Evolutionary conservation across 2,113 vertebrate genomes (phyloP), one percentile per base, ranked within the genome.

Genomic region (Nesogale talazaci): DNA sequence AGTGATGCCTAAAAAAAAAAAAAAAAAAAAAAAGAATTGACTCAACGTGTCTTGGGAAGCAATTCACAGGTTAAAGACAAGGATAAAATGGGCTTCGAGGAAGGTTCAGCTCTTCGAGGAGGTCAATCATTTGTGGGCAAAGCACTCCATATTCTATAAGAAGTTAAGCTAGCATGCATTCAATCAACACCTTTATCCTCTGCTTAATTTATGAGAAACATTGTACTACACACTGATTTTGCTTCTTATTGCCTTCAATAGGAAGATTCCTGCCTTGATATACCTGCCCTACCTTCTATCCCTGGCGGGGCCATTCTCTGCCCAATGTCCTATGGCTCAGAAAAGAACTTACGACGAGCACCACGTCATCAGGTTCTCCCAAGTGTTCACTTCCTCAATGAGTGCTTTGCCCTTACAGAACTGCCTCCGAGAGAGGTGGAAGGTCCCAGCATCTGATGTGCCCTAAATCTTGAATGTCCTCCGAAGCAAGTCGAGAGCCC

Each of bases 381-480:
- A 3, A 2, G 61, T 12, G 23, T 52, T 5, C 23, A 5, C 83
- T 75, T 86, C 81, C 31, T 34, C 92, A 89, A 85, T 59, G 63
- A 89, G 42, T 1, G 40, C 19, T 88, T 72, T 19, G 69, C 31
- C 86, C 77, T 89, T 52, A 57, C 11, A 40, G 22, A 74, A n/a
- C 86, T 94, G 56, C 80, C 25, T 84, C 81, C 84, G 69, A 87
- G 14, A 3, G 38, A 90, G 70, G 76, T 3, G 1, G 1, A 22
- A 42, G 23, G 36, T n/a, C 19, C 69, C 31, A 17, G 4, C 0
- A 0, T 31, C 27, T 20, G 16, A 89, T 19, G 17, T 79, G 84
- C 46, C 94, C 83, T 69, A 79, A 78, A 93, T 89, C 67, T 23
- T 52, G 56, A 87, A 84, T 14, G 46, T 79, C 81, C 94, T 95